Base-by-base conservation (phyloP, 53 echinoderm and acorn worm species). In the Holothuria leucospilota region DNA sequence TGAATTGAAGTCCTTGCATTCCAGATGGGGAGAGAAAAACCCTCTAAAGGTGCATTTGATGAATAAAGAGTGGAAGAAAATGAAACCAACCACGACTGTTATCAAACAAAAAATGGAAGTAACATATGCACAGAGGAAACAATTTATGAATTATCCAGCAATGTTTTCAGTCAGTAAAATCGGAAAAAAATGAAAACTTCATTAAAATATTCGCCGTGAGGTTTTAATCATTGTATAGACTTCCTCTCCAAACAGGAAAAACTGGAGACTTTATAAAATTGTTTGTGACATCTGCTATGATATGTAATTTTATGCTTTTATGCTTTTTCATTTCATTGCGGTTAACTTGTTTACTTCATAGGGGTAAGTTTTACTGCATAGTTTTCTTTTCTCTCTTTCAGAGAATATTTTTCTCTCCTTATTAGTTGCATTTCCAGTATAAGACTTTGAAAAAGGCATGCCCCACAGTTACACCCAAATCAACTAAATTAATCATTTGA, bases 71-170 rank as follows among this genome's bases (percentile, higher is more conserved):
- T 72, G 10, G 27, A 72, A 56, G 49, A 56, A 56, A 56, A 18
- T 18, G 0, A 56, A 56, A 0, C 82, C 65, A 59, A 82, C 25
- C 64, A 82, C 63, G 61, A 29, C 27, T 29, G 0, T 64, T 20
- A 82, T 82, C 6, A 64, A 34, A 40, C 82, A 34, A 82, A n/a
- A 61, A 29, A 82, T 82, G 82, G 64, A 82, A 82, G 23, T 82
- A 82, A 82, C 38, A 30, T 82, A 59, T 29, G 65, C 64, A 27
- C 82, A 82, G 16, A 63, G 34, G 8, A 62, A 65, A 28, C 39
- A 82, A 20, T 64, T 82, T 4, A 82, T 60, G 64, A 82, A 61
- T 42, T 38, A 80, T 38, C 61, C 81, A 51, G 81, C 81, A 2
- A 26, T 80, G 59, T 53, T 60, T 62, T 59, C 81, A 80, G 12